Conservation (phyloP, 1,140 invertebrate species). For the Chironomus tepperi region DNA sequence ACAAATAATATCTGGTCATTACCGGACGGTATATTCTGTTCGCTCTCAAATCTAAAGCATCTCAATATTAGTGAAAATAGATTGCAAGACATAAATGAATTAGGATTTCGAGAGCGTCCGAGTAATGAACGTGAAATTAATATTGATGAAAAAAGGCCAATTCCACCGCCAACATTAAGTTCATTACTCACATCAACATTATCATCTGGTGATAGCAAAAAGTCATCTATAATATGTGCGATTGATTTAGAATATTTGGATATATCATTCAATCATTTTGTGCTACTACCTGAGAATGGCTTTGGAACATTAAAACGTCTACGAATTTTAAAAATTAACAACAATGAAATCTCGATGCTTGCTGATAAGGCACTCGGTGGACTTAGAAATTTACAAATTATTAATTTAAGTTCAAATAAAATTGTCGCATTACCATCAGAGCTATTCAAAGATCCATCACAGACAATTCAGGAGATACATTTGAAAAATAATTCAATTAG, state of each 20-base stretch:
- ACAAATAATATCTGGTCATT: slow-evolving; percentile 83
- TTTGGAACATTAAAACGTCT: slow-evolving; percentile 67
- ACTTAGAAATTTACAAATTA: slow-evolving; percentile 64
- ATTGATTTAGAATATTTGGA: slow-evolving; percentile 74
- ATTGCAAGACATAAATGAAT: slow-evolving; percentile 70
- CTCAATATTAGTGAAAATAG: slow-evolving; percentile 78
- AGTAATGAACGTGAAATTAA: slow-evolving; percentile 29
- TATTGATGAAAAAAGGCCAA: background rate
- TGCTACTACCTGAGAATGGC: slow-evolving; percentile 65
- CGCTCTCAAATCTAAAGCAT: slow-evolving; percentile 62
- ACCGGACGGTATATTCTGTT: slow-evolving; percentile 75
- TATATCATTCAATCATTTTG: slow-evolving; percentile 76
- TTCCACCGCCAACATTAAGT: slow-evolving; percentile 39
- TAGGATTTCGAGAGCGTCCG: slow-evolving; percentile 59
- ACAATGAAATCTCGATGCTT: slow-evolving; percentile 78
- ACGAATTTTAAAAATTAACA: slow-evolving; percentile 64
- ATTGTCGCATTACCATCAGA: slow-evolving; percentile 77
- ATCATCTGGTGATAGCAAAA: slow-evolving; percentile 27
- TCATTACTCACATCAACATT: slow-evolving; percentile 37
- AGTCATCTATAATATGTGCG: slow-evolving; percentile 48
- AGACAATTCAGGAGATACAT: slow-evolving; percentile 74
- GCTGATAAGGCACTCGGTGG: slow-evolving; percentile 71
- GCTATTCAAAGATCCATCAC: slow-evolving; percentile 66
- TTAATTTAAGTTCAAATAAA: slow-evolving; percentile 80
- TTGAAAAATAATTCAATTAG: slow-evolving; percentile 82